A percentile compares a stretch with the other conserved stretches of the same genome.
These are phyloP conservation scores for human DNA, from an alignment of 2,113 vertebrate genomes.

Conservation along the genomic window GRCh38 chr12:110988501-110989000, in stretches of 20 bases:
- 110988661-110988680: neutral
- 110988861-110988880: neutral
- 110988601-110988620: neutral
- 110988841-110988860: conserved; percentile 48
- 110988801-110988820: conserved; percentile 54
- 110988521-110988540: neutral
- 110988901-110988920: neutral
- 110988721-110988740: conserved; percentile 1
- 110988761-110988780: conserved; percentile 59
- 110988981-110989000: neutral
- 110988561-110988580: neutral
- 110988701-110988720: neutral
- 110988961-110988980: fast-evolving
- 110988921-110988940: neutral
- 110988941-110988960: neutral
- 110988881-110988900: neutral
- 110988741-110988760: conserved; percentile 69
- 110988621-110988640: neutral
- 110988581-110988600: neutral
- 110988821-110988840: conserved; percentile 32
- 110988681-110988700: neutral
- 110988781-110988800: conserved; percentile 65
- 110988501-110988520: neutral
- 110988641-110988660: neutral
- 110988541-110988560: neutral